Evolutionary conservation across 1,140 invertebrate genomes (phyloP), one percentile per base, ranked within the genome.

Genomic region (Drosophila ambigua): DNA sequence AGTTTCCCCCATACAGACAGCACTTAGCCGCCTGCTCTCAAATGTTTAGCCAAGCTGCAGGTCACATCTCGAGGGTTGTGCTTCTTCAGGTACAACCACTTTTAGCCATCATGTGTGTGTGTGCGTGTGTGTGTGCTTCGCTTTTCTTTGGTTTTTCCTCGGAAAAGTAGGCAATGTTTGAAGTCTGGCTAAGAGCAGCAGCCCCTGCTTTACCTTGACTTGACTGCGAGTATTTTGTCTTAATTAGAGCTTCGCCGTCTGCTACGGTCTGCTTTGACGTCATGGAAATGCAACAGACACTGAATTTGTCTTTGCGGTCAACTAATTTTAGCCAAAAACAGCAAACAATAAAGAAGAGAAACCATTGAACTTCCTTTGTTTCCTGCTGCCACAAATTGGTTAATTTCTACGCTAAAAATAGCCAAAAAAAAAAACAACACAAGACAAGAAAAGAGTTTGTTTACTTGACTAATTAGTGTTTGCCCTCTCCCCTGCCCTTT

Each of bases 111-210:
- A 9, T 62, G 44, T 24, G 16, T 16, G 16, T 16, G 16, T 16
- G 16, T 16, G n/a, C n/a, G 53, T 54, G 54, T 44, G 51, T 62
- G 74, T 35, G 43, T 45, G 43, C 41, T 43, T 64, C 45, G 26
- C 35, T 39, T 39, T 39, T 39, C 35, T 39, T 11, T 11, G 4
- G 4, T 11, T 39, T 39, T 13, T 39, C 35, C 35, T 39, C 4
- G 35, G 4, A 39, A 69, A 64, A 80, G 82, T 85, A 80, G 73
- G 80, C 80, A 77, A 80, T 54, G 46, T 31, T 77, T 80, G 61
- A 50, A 44, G 48, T 50, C 49, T 64, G 60, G 23, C 52, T 52
- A 51, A 51, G 60, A 51, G 50, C 55, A 41, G 23, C 53, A 26
- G 31, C 20, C 59, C 8, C 20, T 35, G 57, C 67, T 58, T 50